These are phyloP conservation scores for Myiotriccus ornatus DNA, from an alignment of 2,797 vertebrate genomes.

Conservation along the genomic window DNA sequence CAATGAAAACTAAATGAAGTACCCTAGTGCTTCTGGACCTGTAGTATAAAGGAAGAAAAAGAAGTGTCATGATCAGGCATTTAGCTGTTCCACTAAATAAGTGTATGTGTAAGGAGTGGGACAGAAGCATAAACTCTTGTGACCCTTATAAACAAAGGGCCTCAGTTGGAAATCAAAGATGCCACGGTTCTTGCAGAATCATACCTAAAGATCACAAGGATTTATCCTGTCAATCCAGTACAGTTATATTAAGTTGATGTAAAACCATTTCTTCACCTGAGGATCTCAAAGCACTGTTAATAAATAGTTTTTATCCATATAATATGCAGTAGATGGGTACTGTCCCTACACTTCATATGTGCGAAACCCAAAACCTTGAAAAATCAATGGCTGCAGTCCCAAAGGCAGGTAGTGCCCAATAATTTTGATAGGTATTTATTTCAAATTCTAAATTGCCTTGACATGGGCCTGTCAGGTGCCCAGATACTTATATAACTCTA, in stretches of 20 bases:
- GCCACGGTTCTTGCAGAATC: not conserved
- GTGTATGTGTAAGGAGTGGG: not conserved
- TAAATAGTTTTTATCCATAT: not conserved
- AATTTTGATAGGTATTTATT: not conserved
- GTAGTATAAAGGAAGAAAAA: not conserved
- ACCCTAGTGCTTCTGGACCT: constrained; percentile 9
- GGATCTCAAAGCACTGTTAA: not conserved
- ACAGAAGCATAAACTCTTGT: not conserved
- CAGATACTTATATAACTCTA: not conserved
- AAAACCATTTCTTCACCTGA: not conserved
- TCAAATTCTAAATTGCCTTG: not conserved
- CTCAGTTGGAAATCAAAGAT: not conserved
- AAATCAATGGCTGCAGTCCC: rapidly evolving
- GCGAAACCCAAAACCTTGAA: not conserved
- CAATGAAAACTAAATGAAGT: not conserved
- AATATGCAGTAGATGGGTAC: not conserved
- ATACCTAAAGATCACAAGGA: not conserved
- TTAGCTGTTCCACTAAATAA: not conserved
- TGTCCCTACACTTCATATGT: not conserved
- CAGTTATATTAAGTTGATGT: not conserved
- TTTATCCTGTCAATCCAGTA: not conserved
- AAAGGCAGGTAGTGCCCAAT: not conserved
- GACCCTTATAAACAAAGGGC: not conserved
- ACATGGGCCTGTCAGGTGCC: not conserved
- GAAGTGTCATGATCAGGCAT: not conserved